Conservation (phyloP, 2,113 vertebrate genomes). For the Phrynosoma blainvillii region DNA sequence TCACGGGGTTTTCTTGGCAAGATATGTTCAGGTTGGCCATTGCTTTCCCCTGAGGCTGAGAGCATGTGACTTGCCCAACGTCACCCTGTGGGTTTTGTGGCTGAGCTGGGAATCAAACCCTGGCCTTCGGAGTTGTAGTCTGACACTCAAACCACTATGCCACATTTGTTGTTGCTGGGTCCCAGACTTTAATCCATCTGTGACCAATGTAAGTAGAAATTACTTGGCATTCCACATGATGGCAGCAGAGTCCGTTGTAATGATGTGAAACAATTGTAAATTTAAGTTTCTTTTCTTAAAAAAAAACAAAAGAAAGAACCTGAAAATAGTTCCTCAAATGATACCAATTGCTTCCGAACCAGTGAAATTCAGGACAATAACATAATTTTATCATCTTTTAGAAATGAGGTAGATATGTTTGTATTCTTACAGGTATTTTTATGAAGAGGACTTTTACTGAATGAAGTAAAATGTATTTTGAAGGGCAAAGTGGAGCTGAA, state of each 20-base stretch:
- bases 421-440: not conserved
- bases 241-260: conserved; percentile 68
- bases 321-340: not conserved
- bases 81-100: not conserved
- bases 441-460: not conserved
- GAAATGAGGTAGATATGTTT: not conserved
- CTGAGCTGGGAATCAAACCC: not conserved
- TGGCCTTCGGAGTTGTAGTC: not conserved
- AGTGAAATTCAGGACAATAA: too few species aligned
- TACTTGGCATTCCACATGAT: conserved; percentile 56
- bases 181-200: too few species aligned
- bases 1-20: too few species aligned
- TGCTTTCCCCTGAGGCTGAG: too few species aligned
- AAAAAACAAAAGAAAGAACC: not conserved
- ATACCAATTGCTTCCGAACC: not conserved
- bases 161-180: not conserved
- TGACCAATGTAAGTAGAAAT: not conserved
- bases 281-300: not conserved
- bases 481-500: not conserved
- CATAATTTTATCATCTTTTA: not conserved
- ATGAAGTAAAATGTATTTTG: not conserved
- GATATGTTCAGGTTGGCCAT: too few species aligned
- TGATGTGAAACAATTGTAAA: not conserved
- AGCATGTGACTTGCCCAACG: too few species aligned
- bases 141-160: not conserved